Base-by-base conservation (phyloP, 30 jellyfish, hydroid and myxozoan species). In the Hydractinia symbiolongicarpus region DNA sequence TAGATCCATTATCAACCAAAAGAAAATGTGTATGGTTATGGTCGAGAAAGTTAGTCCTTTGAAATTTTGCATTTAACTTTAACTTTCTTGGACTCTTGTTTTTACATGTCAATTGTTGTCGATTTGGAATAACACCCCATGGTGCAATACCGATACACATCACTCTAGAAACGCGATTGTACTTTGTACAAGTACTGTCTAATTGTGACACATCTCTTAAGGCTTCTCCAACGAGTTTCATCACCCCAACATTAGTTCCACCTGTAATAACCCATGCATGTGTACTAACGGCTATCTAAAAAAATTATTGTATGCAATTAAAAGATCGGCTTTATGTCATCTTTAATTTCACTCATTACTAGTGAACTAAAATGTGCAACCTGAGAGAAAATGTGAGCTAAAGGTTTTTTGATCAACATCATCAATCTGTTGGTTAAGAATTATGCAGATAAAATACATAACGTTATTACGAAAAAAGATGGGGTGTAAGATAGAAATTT, bases 191-290 rank as follows among this genome's bases (percentile, higher is more conserved):
- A n/a, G 74, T 64, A 13, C 74, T 64, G 16, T 64, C 74, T 7
- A 64, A 64, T 64, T 64, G 74, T 6, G 17, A 64, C 7, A 64
- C 74, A 64, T 64, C 74, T 7, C 74, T 44, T n/a, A 64, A 51
- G 19, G 74, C 74, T 8, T 64, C 74, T 7, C 74, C 74, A 64
- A 64, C 74, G 40, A 64, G 9, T 13, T 64, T 64, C 9, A 6
- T 7, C 9, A 64, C 40, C 5, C 74, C 74, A 7, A 64, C 74
- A 13, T 64, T 64, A n/a, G 74, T 64, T 64, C 74, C 74, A 64
- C 74, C 74, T 64, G 74, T 64, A 64, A 64, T n/a, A n/a, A 64
- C 74, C 74, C 74, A 64, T 64, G 74, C 74, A 64, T 64, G 74
- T 64, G 74, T 64, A 4, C 74, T 64, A 44, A 64, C 19, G 0